Evolutionary conservation across 2,888 invertebrate genomes (phyloP).

Genomic region (Gymnosoma rotundatum): DNA sequence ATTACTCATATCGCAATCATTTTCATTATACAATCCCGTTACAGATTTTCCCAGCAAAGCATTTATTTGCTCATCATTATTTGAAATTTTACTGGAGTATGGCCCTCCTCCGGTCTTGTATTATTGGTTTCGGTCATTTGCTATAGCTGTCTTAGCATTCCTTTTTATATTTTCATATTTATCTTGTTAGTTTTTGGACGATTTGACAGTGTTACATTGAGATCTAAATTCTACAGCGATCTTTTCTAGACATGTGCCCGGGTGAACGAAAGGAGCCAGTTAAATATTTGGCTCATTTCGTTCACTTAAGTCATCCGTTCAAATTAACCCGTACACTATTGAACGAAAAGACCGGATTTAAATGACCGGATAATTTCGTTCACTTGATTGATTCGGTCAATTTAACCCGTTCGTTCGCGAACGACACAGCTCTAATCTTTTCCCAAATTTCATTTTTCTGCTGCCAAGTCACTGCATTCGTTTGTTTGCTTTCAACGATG

Average conservation of each 20-base stretch:
- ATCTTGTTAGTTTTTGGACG: not conserved
- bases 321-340: too few species aligned
- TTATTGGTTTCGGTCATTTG: not conserved
- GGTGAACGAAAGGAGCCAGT: too few species aligned
- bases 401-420: too few species aligned
- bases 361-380: too few species aligned
- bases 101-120: not conserved
- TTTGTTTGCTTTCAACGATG: not conserved
- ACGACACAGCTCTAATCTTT: too few species aligned
- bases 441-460: not conserved
- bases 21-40: too few species aligned
- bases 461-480: not conserved
- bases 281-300: too few species aligned
- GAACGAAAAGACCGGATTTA: too few species aligned
- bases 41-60: not conserved
- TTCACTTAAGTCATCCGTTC: too few species aligned
- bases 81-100: not conserved
- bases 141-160: not conserved
- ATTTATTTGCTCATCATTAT: not conserved
- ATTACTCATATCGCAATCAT: too few species aligned
- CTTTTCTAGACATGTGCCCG: too few species aligned
- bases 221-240: not conserved
- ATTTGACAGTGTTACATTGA: not conserved
- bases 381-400: too few species aligned
- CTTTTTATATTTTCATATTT: conserved; percentile 3